phyloP scores from a whole-genome alignment of 2,113 vertebrate species.

The Psilopsiagon aymara region DNA sequence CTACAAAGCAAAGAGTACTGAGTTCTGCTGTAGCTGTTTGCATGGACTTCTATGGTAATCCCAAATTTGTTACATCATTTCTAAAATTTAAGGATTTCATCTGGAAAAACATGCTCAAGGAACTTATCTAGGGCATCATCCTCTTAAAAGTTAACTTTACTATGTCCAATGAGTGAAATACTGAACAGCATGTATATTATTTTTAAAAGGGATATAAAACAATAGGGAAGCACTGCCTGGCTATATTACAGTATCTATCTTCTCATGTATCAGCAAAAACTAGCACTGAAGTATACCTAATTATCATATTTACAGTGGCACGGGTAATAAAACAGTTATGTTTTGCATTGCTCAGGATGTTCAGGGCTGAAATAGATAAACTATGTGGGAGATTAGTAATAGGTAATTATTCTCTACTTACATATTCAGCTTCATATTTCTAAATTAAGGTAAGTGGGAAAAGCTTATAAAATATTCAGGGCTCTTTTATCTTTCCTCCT shows the following conservation, averaged over 20 bases:
- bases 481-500: constrained; percentile 85
- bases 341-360: constrained; percentile 81
- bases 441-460: constrained; percentile 88
- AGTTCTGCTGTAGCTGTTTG: background rate
- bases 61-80: background rate
- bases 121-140: constrained; percentile 6
- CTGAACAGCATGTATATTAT: constrained; percentile 67
- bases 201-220: constrained; percentile 78
- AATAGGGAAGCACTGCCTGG: constrained; percentile 69
- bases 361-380: constrained; percentile 82
- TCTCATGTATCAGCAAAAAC: constrained; percentile 83
- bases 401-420: constrained; percentile 88
- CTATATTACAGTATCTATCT: constrained; percentile 79
- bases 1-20: background rate
- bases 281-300: constrained; percentile 77
- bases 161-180: constrained; percentile 69
- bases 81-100: constrained; percentile 15
- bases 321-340: constrained; percentile 80
- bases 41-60: background rate
- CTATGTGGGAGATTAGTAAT: constrained; percentile 85
- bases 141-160: constrained; percentile 63
- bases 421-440: constrained; percentile 88
- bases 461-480: constrained; percentile 88
- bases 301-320: constrained; percentile 84
- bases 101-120: background rate